A percentile compares a stretch with the other conserved stretches of the same genome.
Evolutionary conservation across 2,797 vertebrate species (phyloP).

Genomic region (Pyrocephalus nanus): DNA sequence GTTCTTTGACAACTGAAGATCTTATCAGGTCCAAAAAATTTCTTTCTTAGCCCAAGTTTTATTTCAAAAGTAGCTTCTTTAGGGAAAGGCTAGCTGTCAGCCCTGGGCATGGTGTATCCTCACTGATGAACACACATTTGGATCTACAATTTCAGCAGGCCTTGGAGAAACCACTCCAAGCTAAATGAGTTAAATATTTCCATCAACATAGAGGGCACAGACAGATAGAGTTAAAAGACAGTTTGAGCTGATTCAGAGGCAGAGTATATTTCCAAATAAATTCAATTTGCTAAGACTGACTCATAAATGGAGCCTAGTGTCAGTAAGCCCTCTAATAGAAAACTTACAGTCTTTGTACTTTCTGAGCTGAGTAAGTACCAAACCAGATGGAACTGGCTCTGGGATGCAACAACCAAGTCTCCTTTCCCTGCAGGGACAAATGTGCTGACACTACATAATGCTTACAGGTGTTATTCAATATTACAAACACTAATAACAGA

Average conservation of each 20-base stretch:
- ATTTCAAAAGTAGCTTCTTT: neutral
- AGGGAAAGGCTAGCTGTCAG: neutral
- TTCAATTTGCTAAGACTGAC: constrained; percentile 51
- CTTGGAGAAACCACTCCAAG: neutral
- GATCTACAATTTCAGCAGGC: neutral
- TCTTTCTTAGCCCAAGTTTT: neutral
- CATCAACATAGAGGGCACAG: constrained; percentile 15
- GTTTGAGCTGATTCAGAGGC: constrained; percentile 21
- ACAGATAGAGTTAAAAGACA: constrained; percentile 29
- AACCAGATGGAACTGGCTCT: constrained; percentile 64
- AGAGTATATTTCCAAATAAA: constrained; percentile 46
- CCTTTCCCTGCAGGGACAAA: constrained; percentile 11
- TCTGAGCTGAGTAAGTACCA: constrained; percentile 1
- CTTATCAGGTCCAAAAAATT: neutral
- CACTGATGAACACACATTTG: neutral
- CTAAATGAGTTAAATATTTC: constrained; percentile 50
- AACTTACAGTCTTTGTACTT: constrained; percentile 53
- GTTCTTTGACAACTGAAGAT: neutral
- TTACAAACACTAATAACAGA: constrained; percentile 31
- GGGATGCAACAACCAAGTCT: constrained; percentile 27
- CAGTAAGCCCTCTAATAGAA: constrained; percentile 48
- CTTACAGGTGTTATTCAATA: constrained; percentile 60
- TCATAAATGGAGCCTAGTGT: constrained; percentile 40
- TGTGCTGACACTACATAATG: constrained; percentile 50
- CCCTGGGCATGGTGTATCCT: neutral